Evolutionary conservation across 2,113 vertebrate genomes (phyloP).

Genomic region (Clarias gariepinus): DNA sequence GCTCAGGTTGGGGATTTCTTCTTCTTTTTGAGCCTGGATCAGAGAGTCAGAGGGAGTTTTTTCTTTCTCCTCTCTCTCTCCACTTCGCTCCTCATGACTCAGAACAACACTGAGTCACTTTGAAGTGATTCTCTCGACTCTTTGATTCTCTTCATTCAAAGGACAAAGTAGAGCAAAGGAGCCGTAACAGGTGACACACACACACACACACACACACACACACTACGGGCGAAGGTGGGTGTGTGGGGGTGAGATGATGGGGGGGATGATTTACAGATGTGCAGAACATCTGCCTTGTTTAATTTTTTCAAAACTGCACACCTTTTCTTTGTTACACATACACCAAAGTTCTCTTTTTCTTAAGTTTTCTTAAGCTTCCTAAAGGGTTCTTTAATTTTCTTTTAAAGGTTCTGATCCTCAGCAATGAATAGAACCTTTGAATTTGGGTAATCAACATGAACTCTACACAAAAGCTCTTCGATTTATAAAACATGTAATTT

Average conservation of each 20-base stretch:
- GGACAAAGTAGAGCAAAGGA: background rate
- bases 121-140: conserved; percentile 8
- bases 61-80: background rate
- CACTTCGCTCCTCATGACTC: background rate
- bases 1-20: background rate
- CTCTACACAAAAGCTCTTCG: background rate
- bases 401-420: background rate
- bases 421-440: background rate
- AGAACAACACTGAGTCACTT: conserved; percentile 12
- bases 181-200: background rate
- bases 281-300: conserved; percentile 5
- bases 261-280: background rate
- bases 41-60: background rate
- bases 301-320: background rate
- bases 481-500: background rate
- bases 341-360: background rate
- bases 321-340: background rate
- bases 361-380: background rate
- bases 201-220: too few species aligned
- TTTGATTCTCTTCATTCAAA: conserved; percentile 14
- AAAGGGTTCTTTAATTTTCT: background rate
- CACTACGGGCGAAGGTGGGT: background rate
- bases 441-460: background rate
- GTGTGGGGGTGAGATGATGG: background rate
- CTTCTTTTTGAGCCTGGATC: background rate